These are phyloP conservation scores for Zootoca vivipara DNA, from an alignment of 2,113 vertebrate species.

Conservation along the genomic window DNA sequence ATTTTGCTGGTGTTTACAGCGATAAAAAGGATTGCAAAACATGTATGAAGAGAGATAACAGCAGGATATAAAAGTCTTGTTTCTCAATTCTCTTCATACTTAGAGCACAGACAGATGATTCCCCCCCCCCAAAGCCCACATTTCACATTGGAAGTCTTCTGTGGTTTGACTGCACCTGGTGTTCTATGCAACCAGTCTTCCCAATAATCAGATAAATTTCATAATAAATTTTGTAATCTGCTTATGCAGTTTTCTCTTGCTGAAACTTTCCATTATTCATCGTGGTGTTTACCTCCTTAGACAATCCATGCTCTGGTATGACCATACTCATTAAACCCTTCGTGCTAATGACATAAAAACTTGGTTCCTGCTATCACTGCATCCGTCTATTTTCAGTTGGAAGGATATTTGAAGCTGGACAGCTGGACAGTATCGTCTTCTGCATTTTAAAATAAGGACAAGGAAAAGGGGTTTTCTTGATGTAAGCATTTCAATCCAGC, in stretches of 20 bases:
- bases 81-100: background rate
- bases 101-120: background rate
- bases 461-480: background rate
- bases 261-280: background rate
- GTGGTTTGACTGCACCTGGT: background rate
- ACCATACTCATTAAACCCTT: background rate
- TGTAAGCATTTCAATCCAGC: background rate
- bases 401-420: too few species aligned
- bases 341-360: background rate
- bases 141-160: background rate
- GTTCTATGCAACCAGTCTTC: background rate
- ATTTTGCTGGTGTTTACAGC: background rate
- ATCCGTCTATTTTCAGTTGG: background rate
- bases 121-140: too few species aligned
- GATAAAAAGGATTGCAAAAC: background rate
- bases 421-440: background rate
- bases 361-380: background rate
- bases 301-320: too few species aligned
- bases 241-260: too few species aligned
- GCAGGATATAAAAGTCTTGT: background rate
- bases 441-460: background rate
- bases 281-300: background rate
- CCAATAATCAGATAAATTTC: background rate
- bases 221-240: background rate
- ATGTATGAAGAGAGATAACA: background rate